These are phyloP conservation scores for Apistogramma diplotaenia DNA, from an alignment of 2,113 vertebrate genomes.

Conservation along the genomic window DNA sequence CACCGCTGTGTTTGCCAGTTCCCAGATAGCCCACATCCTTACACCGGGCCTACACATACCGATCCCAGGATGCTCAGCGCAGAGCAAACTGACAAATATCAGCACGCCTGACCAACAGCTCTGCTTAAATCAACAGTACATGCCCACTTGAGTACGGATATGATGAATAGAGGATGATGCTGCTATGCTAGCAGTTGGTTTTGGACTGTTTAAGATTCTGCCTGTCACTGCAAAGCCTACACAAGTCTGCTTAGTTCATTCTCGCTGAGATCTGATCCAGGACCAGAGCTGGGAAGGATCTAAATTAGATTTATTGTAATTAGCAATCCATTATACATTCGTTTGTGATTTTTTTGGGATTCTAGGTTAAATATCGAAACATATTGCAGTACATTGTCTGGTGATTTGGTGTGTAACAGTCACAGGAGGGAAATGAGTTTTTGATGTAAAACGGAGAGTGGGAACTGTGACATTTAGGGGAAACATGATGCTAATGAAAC, in stretches of 20 bases:
- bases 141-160: constrained; percentile 10
- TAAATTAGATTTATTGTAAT: neutral
- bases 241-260: neutral
- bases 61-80: constrained; percentile 37
- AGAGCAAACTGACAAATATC: constrained; percentile 54
- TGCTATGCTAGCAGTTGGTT: neutral
- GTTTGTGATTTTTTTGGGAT: neutral
- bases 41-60: constrained; percentile 50
- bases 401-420: neutral
- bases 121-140: constrained; percentile 34
- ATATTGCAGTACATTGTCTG: neutral
- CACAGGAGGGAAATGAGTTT: neutral
- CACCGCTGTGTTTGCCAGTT: constrained; percentile 56
- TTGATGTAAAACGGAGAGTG: neutral
- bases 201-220: neutral
- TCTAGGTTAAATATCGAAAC: neutral
- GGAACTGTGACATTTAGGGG: too few species aligned
- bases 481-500: neutral
- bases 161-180: constrained; percentile 12
- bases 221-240: neutral
- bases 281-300: neutral
- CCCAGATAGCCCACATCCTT: constrained; percentile 63
- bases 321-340: neutral
- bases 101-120: constrained; percentile 15
- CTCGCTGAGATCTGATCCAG: neutral